Percentiles rank a stretch among this genome's conserved stretches.
Evolutionary conservation across 2,888 invertebrate species (phyloP).

Genomic region (Lycocerus yunnanus): DNA sequence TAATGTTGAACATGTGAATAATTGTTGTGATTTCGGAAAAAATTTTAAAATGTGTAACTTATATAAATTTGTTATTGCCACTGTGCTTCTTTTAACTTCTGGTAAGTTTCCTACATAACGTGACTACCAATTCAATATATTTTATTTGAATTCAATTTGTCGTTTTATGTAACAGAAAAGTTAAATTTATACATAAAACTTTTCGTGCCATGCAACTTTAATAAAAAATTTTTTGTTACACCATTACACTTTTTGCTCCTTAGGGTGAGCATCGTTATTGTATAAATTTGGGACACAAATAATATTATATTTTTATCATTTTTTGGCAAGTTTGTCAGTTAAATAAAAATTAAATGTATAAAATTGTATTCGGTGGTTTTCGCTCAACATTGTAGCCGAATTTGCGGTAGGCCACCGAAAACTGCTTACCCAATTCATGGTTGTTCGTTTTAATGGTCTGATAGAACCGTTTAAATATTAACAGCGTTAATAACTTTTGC

Average conservation of each 20-base stretch:
- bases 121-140: neutral
- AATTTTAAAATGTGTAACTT: neutral
- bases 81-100: neutral
- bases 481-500: neutral
- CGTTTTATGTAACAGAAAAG: neutral
- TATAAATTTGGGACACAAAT: neutral
- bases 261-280: neutral
- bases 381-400: neutral
- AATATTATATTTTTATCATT: neutral
- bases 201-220: neutral
- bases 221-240: neutral
- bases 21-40: neutral
- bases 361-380: neutral
- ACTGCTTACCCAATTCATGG: neutral
- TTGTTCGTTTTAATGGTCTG: neutral
- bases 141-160: constrained; percentile 1
- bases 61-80: neutral
- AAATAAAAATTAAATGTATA: neutral
- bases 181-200: neutral
- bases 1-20: neutral
- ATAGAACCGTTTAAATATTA: neutral
- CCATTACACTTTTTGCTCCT: neutral
- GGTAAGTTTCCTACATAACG: neutral
- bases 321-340: neutral
- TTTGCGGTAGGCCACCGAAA: neutral